phyloP scores from a whole-genome alignment of 2,888 invertebrate genomes.

The Candidula unifasciata region DNA sequence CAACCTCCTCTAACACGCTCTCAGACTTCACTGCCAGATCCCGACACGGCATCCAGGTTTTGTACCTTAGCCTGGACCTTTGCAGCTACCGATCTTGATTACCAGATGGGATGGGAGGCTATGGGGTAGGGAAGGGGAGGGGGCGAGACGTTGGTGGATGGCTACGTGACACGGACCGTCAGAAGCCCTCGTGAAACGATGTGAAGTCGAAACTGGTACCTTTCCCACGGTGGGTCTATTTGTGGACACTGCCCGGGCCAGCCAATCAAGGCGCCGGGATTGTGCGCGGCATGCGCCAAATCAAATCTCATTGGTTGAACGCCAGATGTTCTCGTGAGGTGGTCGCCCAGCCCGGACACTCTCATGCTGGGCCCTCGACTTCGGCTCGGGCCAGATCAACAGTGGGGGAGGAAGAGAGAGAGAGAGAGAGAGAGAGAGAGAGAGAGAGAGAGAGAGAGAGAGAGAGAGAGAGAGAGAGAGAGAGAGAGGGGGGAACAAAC shows the following conservation, averaged over 20 bases:
- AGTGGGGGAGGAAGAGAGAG: background rate
- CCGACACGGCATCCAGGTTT: background rate
- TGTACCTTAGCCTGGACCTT: background rate
- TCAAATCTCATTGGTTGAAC: conserved; percentile 57
- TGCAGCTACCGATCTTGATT: conserved; percentile 2
- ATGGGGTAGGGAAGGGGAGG: conserved; percentile 2
- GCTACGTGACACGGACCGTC: conserved; percentile 63
- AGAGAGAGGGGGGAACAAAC: background rate
- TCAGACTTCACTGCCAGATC: background rate
- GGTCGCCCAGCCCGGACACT: conserved; percentile 42
- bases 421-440: background rate
- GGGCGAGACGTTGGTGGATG: conserved; percentile 1
- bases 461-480: background rate
- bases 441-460: background rate
- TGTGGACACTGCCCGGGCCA: conserved; percentile 59
- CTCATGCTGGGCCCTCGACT: conserved; percentile 43
- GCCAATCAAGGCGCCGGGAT: conserved; percentile 63
- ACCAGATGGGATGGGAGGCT: background rate
- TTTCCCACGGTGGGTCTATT: conserved; percentile 71
- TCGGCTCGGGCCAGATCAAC: conserved; percentile 36
- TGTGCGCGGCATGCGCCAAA: conserved; percentile 56
- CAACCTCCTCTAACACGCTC: background rate
- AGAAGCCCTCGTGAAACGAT: conserved; percentile 54
- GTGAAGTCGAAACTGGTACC: conserved; percentile 67
- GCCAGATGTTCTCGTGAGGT: conserved; percentile 60